These are phyloP conservation scores for Theodoxus fluviatilis DNA, from an alignment of 2,888 invertebrate genomes.

Conservation along the genomic window DNA sequence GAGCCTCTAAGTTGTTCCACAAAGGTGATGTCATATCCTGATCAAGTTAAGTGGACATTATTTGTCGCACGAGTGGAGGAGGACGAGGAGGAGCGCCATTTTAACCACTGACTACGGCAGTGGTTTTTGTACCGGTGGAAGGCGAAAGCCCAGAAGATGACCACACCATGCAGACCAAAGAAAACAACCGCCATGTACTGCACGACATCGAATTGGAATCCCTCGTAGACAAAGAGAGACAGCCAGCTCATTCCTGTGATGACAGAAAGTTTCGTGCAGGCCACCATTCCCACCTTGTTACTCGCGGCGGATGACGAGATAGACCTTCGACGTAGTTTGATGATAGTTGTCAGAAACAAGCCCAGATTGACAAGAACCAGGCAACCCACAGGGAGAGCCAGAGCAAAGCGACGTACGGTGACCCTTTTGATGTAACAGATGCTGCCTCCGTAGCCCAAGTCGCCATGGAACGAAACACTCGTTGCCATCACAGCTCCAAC, in stretches of 20 bases:
- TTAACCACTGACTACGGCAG: too few relatives aligned
- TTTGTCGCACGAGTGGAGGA: too few relatives aligned
- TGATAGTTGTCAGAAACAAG: constrained; percentile 3
- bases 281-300: constrained; percentile 30
- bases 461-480: background rate
- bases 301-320: constrained; percentile 27
- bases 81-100: too few relatives aligned
- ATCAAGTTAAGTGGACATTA: too few relatives aligned
- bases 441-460: constrained; percentile 2
- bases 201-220: constrained; percentile 33
- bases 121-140: constrained; percentile 36
- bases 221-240: constrained; percentile 36
- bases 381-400: background rate
- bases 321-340: too few relatives aligned
- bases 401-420: background rate
- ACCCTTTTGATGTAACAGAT: background rate
- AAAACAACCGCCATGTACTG: constrained; percentile 36
- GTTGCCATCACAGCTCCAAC: background rate
- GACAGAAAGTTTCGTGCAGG: constrained; percentile 39
- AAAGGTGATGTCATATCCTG: too few relatives aligned
- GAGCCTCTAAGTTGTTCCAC: too few relatives aligned
- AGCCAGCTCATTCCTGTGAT: constrained; percentile 43
- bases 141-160: constrained; percentile 39
- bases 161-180: constrained; percentile 39
- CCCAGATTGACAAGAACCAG: background rate